A percentile compares a stretch with the other conserved stretches of the same genome.
These are phyloP conservation scores for Actinernus sp. DNA, from an alignment of 92 coral and sea anemone genomes.

Conservation along the genomic window DNA sequence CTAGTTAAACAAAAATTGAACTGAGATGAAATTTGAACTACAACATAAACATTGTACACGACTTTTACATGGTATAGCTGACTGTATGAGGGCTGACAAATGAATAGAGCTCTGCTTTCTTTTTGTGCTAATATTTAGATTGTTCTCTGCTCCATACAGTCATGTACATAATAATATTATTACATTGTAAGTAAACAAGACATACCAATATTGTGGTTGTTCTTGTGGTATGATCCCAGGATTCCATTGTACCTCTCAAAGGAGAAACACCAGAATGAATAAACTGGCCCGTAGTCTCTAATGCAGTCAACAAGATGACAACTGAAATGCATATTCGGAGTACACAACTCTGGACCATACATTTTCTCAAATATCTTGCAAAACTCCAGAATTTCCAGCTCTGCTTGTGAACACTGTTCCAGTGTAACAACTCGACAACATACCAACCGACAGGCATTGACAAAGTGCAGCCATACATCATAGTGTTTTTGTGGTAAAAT, in stretches of 20 bases:
- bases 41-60: too few species aligned
- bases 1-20: too few species aligned
- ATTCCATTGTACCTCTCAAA: conserved; percentile 65
- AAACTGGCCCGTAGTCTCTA: conserved; percentile 48
- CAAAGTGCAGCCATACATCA: conserved; percentile 34
- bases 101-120: too few species aligned
- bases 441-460: conserved; percentile 36
- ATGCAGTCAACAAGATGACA: conserved; percentile 39
- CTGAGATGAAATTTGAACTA: too few species aligned
- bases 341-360: conserved; percentile 32
- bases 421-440: conserved; percentile 22
- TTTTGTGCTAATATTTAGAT: neutral
- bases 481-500: conserved; percentile 46
- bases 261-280: conserved; percentile 58
- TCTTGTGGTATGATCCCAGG: conserved; percentile 48
- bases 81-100: too few species aligned
- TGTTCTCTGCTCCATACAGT: neutral
- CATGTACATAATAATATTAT: neutral
- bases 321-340: conserved; percentile 70
- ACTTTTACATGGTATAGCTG: too few species aligned
- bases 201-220: conserved; percentile 49
- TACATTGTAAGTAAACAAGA: neutral
- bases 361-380: conserved; percentile 35
- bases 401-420: conserved; percentile 41
- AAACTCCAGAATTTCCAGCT: conserved; percentile 22